Percentiles rank a stretch among this genome's conserved stretches.
phyloP scores from a whole-genome alignment of 1,140 invertebrate species.

The Lerema accius region DNA sequence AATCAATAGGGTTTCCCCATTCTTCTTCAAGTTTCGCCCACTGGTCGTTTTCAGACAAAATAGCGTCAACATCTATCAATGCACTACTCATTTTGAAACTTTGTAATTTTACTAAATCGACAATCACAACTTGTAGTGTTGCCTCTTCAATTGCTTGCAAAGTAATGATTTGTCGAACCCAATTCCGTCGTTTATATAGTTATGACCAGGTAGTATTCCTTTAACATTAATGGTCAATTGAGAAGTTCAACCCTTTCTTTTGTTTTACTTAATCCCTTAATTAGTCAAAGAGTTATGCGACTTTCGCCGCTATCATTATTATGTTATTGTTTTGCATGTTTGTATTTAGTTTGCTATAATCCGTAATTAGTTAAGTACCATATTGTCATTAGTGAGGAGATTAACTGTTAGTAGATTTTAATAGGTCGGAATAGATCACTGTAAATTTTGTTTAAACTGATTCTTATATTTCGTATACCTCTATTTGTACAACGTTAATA shows the following conservation, averaged over 20 bases:
- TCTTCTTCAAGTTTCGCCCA: conserved; percentile 63
- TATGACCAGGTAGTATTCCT: not conserved
- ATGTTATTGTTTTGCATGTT: too few species aligned
- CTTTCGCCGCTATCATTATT: too few species aligned
- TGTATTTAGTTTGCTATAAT: too few species aligned
- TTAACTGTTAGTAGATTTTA: not conserved
- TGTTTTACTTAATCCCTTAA: too few species aligned
- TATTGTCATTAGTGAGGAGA: too few species aligned
- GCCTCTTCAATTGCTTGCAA: conserved; percentile 1
- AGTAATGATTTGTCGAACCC: not conserved
- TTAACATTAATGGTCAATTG: not conserved
- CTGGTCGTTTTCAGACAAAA: conserved; percentile 63
- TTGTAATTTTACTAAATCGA: not conserved
- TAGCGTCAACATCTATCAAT: conserved; percentile 58
- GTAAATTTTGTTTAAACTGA: too few species aligned
- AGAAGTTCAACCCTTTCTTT: too few species aligned
- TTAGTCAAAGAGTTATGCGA: too few species aligned
- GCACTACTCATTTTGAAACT: conserved; percentile 25
- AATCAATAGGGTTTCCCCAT: conserved; percentile 67
- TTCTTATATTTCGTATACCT: too few species aligned
- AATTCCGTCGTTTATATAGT: conserved; percentile 16
- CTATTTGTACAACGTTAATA: too few species aligned
- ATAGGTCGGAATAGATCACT: too few species aligned
- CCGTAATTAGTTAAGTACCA: too few species aligned
- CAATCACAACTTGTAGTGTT: not conserved